These are phyloP conservation scores for Netelia inedita DNA, from an alignment of 2,888 invertebrate species.

Conservation along the genomic window DNA sequence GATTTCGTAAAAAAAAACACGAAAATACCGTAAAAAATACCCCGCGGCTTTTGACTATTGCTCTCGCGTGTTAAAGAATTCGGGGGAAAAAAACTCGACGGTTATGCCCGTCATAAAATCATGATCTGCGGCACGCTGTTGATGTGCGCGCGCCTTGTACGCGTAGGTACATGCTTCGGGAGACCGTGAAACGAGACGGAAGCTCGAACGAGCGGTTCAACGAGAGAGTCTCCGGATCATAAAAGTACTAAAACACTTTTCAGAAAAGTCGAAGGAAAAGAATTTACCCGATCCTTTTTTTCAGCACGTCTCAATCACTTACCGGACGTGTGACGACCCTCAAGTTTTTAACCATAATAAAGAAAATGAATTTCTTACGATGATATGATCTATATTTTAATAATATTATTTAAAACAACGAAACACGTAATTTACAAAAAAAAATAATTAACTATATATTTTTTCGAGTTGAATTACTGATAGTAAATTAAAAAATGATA, in stretches of 20 bases:
- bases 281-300: not conserved
- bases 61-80: conserved; percentile 51
- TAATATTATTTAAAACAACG: no score
- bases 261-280: conserved; percentile 1
- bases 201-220: conserved; percentile 26
- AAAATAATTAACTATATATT: no score
- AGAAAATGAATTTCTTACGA: not conserved
- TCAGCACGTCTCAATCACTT: not conserved
- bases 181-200: conserved; percentile 38
- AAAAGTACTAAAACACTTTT: conserved; percentile 41
- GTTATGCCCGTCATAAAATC: conserved; percentile 55
- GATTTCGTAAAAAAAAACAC: conserved; percentile 24
- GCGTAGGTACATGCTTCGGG: not conserved
- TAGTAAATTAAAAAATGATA: not conserved
- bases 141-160: conserved; percentile 19
- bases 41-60: conserved; percentile 57
- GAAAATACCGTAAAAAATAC: conserved; percentile 58
- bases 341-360: not conserved
- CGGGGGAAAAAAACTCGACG: not conserved
- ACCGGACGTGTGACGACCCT: not conserved
- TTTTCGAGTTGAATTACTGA: no score
- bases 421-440: no score
- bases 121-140: conserved; percentile 47
- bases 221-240: conserved; percentile 2
- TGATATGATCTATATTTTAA: no score